Percentiles rank a stretch among this genome's conserved stretches.
Evolutionary conservation across 2,113 vertebrate genomes (phyloP).

Genomic region (Calidris pugnax): DNA sequence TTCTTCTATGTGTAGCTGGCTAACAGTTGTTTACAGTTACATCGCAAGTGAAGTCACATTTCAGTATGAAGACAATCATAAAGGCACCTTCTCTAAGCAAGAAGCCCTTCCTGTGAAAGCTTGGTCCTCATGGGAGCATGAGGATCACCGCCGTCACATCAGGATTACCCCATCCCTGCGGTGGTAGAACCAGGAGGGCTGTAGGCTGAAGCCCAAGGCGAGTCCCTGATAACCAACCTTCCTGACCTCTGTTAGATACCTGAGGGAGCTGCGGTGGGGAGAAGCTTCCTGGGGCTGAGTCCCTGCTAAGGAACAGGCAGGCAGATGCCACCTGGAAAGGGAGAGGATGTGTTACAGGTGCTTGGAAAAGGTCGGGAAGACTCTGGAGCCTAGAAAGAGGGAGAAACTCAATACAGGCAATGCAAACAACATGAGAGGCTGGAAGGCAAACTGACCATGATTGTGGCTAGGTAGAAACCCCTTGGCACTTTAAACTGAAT

Average conservation of each 20-base stretch:
- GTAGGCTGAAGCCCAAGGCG: neutral
- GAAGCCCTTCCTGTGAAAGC: neutral
- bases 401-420: neutral
- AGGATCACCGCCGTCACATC: neutral
- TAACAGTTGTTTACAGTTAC: neutral
- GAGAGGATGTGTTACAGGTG: neutral
- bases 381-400: neutral
- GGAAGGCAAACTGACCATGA: neutral
- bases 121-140: fast-evolving
- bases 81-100: neutral
- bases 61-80: neutral
- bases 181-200: neutral
- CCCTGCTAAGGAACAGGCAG: neutral
- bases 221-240: neutral
- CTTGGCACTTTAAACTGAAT: neutral
- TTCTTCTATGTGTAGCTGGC: neutral
- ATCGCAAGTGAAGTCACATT: neutral
- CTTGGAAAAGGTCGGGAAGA: neutral
- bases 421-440: neutral
- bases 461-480: neutral
- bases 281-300: fast-evolving
- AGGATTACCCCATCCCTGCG: neutral
- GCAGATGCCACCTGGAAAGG: neutral
- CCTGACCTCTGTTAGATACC: neutral
- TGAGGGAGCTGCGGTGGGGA: neutral